phyloP scores from a whole-genome alignment of 2,888 invertebrate species.

The Macrosiphum euphorbiae region DNA sequence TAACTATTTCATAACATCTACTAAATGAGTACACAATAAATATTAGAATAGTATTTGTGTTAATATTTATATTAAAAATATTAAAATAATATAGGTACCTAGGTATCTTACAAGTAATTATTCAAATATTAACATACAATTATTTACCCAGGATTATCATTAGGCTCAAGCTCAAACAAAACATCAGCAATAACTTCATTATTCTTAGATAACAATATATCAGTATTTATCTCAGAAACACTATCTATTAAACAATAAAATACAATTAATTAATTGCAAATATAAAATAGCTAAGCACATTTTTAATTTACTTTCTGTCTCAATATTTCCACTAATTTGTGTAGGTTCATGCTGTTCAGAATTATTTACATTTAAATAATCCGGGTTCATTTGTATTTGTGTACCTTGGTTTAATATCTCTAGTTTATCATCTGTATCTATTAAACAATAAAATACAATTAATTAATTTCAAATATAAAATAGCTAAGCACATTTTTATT shows the following conservation, averaged over 20 bases:
- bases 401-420: background rate
- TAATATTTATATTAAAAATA: no score
- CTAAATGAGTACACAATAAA: background rate
- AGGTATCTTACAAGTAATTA: no score
- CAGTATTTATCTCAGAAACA: background rate
- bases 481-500: background rate
- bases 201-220: background rate
- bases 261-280: background rate
- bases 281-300: background rate
- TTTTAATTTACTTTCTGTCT: background rate
- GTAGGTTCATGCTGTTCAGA: background rate
- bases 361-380: conserved; percentile 1
- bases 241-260: conserved; percentile 1
- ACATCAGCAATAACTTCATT: background rate
- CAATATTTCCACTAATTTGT: background rate
- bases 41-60: conserved; percentile 6
- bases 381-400: background rate
- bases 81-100: conserved; percentile 4
- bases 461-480: background rate
- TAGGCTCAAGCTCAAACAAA: background rate
- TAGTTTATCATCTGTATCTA: background rate
- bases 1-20: background rate
- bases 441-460: no score
- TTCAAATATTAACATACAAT: conserved; percentile 12
- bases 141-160: background rate